Base-by-base conservation (phyloP, 1,140 invertebrate species). In the Trissolcus basalis region DNA sequence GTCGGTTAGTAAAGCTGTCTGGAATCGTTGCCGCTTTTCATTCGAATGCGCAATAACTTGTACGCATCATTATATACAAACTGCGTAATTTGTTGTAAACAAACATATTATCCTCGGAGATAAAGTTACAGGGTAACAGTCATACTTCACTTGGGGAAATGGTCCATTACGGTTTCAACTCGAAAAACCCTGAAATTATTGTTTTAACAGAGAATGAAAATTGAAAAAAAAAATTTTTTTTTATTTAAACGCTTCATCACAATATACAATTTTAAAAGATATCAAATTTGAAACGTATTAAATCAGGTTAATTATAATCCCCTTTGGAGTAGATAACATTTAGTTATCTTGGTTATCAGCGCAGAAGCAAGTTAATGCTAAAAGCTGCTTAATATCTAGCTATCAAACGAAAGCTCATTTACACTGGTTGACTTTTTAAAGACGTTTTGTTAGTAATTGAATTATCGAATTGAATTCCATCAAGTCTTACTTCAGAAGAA, bases 381-480 rank as follows among this genome's bases (percentile, higher is more conserved):
- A 41, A 41, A 27, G 19, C 19, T 27, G 43, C 44, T 47, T 58
- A 47, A 47, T 15, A 35, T 11, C 32, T 47, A 33, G 47, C 43
- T 33, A 48, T 58, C 55, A 58, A 58, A 58, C 15, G 33, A 44
- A 35, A 14, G 36, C 55, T 58, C 32, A 33, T 58, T 48, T 47
- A 36, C 55, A 47, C 12, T 8, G 12, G 39, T 56, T 56, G 32
- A 56, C 6, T 56, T 56, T 41, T 56, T 45, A 19, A 54, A 33
- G 11, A n/a, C 19, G 6, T 27, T 27, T 27, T 27, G 6, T 27
- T 27, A 27, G 2, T 6, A 6, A 27, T 3, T 27, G 19, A 27
- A 27, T n/a, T n/a, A 27, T 27, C 19, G 19, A 27, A 27, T 27
- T 27, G 19, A 27, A 6, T 27, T 27, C 6, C 19, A 27, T 27